Evolutionary conservation across 1,140 invertebrate species (phyloP).

Genomic region (Drosophila obscura): DNA sequence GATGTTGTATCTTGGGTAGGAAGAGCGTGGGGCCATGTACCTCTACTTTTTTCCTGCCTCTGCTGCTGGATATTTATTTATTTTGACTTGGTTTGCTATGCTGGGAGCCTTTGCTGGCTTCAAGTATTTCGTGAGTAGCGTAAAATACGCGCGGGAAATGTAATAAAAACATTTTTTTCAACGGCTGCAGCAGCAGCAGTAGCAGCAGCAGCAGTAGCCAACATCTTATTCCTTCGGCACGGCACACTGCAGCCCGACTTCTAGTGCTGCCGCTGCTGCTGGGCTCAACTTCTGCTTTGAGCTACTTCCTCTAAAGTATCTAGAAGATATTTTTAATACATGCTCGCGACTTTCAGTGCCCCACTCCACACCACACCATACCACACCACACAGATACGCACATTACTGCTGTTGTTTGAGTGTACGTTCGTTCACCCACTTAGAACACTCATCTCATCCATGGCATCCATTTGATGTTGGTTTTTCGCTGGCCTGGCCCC

Average conservation of each 20-base stretch:
- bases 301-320: conserved; percentile 64
- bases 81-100: conserved; percentile 56
- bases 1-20: neutral
- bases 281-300: conserved; percentile 50
- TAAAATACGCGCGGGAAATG: conserved; percentile 79
- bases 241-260: conserved; percentile 65
- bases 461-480: conserved; percentile 68
- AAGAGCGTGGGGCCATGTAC: conserved; percentile 21
- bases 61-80: conserved; percentile 68
- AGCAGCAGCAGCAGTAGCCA: conserved; percentile 24
- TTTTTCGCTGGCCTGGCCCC: conserved; percentile 40
- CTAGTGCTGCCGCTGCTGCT: conserved; percentile 54
- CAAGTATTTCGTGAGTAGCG: conserved; percentile 80
- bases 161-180: conserved; percentile 81
- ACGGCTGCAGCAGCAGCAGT: conserved; percentile 31
- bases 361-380: neutral
- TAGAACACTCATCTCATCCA: conserved; percentile 33
- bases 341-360: conserved; percentile 58
- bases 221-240: conserved; percentile 65
- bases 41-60: conserved; percentile 20
- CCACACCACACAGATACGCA: conserved; percentile 9
- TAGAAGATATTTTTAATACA: conserved; percentile 81
- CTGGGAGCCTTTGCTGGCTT: conserved; percentile 53
- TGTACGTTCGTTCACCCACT: conserved; percentile 22
- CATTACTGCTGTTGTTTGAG: conserved; percentile 5